These are phyloP conservation scores for Lophotis ruficrista DNA, from an alignment of 2,113 vertebrate genomes.

Conservation along the genomic window DNA sequence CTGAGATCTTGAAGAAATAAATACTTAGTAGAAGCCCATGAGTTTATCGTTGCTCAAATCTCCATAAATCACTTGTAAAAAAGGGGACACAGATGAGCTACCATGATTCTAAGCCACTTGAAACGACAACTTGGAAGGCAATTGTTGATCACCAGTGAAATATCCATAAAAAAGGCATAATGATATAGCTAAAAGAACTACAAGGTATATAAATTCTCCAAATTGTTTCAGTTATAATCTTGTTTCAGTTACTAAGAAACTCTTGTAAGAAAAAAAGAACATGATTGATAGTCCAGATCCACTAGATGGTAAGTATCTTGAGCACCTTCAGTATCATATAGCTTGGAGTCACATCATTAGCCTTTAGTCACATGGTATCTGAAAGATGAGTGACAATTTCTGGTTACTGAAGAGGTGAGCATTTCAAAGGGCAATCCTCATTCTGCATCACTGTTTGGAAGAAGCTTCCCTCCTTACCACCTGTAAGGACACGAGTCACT, in stretches of 20 bases:
- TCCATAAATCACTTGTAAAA: not conserved
- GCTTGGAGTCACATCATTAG: not conserved
- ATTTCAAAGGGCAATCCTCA: not conserved
- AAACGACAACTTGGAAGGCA: not conserved
- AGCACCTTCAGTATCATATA: not conserved
- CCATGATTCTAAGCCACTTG: not conserved
- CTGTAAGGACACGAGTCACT: not conserved
- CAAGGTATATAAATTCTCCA: not conserved
- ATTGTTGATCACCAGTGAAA: not conserved
- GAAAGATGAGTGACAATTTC: not conserved
- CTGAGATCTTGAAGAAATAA: not conserved
- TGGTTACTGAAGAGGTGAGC: not conserved
- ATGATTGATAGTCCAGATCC: not conserved
- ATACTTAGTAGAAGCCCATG: not conserved
- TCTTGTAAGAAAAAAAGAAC: not conserved
- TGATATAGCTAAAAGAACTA: not conserved
- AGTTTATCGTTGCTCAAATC: not conserved
- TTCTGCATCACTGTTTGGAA: not conserved
- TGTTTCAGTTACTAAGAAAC: not conserved
- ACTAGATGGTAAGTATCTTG: not conserved
- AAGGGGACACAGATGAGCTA: not conserved
- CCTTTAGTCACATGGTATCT: not conserved
- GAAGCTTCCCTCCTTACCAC: not conserved
- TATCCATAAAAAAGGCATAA: not conserved
- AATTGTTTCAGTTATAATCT: not conserved